Percentiles rank a stretch among this genome's conserved stretches.
phyloP scores from a whole-genome alignment of 2,113 vertebrate species.

The Notarius quadriscutis region DNA sequence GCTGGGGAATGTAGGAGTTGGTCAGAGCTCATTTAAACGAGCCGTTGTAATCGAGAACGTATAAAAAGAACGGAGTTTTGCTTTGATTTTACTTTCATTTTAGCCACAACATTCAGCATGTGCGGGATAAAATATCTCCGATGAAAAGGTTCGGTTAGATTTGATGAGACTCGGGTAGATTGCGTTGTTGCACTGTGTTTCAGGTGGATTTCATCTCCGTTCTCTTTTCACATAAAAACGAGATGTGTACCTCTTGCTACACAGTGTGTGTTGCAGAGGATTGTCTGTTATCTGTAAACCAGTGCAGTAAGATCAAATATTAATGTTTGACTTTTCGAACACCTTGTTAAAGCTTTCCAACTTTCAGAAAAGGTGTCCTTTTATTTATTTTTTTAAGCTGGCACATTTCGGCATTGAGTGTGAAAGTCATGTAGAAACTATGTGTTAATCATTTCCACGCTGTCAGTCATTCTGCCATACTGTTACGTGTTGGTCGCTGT shows the following conservation, averaged over 20 bases:
- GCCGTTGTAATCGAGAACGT: not conserved
- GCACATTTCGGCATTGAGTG: not conserved
- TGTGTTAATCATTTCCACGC: constrained; percentile 31
- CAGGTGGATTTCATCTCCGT: not conserved
- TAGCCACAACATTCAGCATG: not conserved
- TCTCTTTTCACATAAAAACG: not conserved
- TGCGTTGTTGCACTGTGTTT: not conserved
- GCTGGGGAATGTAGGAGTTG: not conserved
- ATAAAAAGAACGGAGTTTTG: not conserved
- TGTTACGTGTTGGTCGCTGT: constrained; percentile 4
- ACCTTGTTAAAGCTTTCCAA: not conserved
- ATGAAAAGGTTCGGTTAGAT: not conserved
- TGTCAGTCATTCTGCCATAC: constrained; percentile 12
- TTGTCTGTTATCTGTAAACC: not conserved
- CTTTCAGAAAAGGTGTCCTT: not conserved
- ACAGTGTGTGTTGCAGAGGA: not conserved
- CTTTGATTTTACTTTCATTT: not conserved
- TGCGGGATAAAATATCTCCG: not conserved
- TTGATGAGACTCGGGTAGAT: not conserved
- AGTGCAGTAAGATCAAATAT: not conserved
- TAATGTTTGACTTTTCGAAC: not conserved
- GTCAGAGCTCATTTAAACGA: not conserved
- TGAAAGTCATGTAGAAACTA: not conserved
- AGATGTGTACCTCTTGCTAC: not conserved
- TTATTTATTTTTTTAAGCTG: not conserved